phyloP scores from a whole-genome alignment of 2,888 invertebrate species.

The Andrena camellia region DNA sequence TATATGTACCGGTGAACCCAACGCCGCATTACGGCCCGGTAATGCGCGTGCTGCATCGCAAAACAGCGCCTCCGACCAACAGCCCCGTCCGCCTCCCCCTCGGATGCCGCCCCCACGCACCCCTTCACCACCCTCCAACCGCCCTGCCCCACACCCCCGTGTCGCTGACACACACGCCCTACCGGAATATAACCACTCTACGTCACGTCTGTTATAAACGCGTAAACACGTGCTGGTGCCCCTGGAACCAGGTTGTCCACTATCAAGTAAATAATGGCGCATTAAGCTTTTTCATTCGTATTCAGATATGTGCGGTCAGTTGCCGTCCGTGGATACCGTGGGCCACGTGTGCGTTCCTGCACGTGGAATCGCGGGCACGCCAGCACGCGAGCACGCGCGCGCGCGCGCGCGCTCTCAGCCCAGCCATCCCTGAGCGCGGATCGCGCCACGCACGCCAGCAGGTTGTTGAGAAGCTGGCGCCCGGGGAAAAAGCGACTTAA shows the following conservation, averaged over 20 bases:
- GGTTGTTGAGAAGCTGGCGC: conserved; percentile 56
- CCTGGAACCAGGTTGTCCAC: conserved; percentile 82
- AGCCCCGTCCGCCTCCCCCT: conserved; percentile 37
- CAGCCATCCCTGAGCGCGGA: conserved; percentile 15
- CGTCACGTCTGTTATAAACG: conserved; percentile 84
- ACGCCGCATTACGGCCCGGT: conserved; percentile 80
- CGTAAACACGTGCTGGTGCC: conserved; percentile 83
- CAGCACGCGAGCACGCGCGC: conserved; percentile 17
- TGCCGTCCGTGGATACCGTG: conserved; percentile 39
- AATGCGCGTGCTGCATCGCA: conserved; percentile 81
- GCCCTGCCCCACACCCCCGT: conserved; percentile 19
- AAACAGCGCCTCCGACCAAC: conserved; percentile 73
- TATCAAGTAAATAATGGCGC: conserved; percentile 84
- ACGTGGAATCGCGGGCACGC: conserved; percentile 39
- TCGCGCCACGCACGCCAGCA: conserved; percentile 68
- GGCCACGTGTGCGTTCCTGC: conserved; percentile 55
- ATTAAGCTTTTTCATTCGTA: conserved; percentile 84
- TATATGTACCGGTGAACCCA: conserved; percentile 80
- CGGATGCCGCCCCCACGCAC: conserved; percentile 38
- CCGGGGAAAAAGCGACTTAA: conserved; percentile 47
- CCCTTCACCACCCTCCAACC: conserved; percentile 42
- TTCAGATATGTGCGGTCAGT: conserved; percentile 65
- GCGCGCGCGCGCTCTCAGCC: conserved; percentile 30
- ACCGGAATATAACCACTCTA: conserved; percentile 76
- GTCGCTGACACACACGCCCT: conserved; percentile 64